phyloP scores from a whole-genome alignment of 2,113 vertebrate genomes.

The Blennius ocellaris region DNA sequence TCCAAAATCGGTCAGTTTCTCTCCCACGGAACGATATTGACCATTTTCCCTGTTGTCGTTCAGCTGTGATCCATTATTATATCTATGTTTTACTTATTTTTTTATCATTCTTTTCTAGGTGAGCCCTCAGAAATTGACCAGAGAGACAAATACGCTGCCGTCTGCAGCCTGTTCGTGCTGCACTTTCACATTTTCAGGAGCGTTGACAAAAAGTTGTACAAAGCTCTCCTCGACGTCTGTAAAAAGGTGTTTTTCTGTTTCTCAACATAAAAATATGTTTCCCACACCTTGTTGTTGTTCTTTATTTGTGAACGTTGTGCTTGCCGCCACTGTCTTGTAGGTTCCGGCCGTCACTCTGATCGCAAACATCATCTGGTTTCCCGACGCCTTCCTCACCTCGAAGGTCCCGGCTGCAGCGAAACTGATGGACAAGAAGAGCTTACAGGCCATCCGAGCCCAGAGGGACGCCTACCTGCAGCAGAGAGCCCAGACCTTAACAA shows the following conservation, averaged over 20 bases:
- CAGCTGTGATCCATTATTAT: background rate
- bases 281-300: too few species aligned
- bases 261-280: too few species aligned
- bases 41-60: background rate
- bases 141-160: slow-evolving; percentile 93
- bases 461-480: slow-evolving; percentile 93
- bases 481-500: slow-evolving; percentile 91
- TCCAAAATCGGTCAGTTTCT: slow-evolving; percentile 90
- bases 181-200: slow-evolving; percentile 97
- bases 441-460: slow-evolving; percentile 88
- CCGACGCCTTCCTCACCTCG: slow-evolving; percentile 90
- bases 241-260: slow-evolving; percentile 88
- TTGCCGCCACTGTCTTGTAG: slow-evolving; percentile 68
- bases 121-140: slow-evolving; percentile 98
- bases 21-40: background rate
- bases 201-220: slow-evolving; percentile 96
- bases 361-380: slow-evolving; percentile 97
- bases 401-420: slow-evolving; percentile 94
- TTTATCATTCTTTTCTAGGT: slow-evolving; percentile 79
- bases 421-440: slow-evolving; percentile 93
- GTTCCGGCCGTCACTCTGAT: slow-evolving; percentile 96
- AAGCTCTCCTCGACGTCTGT: slow-evolving; percentile 93
- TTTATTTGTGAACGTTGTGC: background rate
- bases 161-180: slow-evolving; percentile 94
- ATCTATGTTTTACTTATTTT: too few species aligned